Evolutionary conservation across 2,797 vertebrate genomes (phyloP).

Genomic region (Helarctos malayanus): DNA sequence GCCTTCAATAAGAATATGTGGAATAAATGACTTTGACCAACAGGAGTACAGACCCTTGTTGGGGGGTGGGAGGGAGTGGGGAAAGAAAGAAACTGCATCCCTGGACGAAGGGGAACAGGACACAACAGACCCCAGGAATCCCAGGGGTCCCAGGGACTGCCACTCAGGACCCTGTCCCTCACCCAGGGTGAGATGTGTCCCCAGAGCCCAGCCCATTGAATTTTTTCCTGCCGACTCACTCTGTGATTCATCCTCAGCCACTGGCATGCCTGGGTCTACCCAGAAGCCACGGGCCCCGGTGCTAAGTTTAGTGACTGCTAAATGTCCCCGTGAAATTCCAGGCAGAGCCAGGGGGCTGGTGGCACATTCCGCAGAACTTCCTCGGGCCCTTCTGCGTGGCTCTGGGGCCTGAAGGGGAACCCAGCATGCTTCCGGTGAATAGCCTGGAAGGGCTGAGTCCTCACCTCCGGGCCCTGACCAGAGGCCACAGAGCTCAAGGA

Average conservation of each 20-base stretch:
- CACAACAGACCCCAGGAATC: neutral
- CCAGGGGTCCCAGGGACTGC: neutral
- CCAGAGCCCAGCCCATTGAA: neutral
- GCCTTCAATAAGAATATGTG: neutral
- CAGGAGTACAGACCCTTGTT: neutral
- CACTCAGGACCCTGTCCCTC: neutral
- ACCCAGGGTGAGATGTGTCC: neutral
- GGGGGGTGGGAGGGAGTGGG: neutral
- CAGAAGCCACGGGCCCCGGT: slow-evolving; percentile 66
- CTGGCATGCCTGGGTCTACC: slow-evolving; percentile 76
- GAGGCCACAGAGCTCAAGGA: neutral
- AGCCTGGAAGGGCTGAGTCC: neutral
- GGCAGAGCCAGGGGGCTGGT: slow-evolving; percentile 65
- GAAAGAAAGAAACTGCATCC: neutral
- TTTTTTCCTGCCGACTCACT: slow-evolving; percentile 66
- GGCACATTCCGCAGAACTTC: slow-evolving; percentile 74
- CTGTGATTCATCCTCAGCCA: slow-evolving; percentile 71
- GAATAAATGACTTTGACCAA: neutral
- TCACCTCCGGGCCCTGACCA: neutral
- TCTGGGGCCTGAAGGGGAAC: neutral
- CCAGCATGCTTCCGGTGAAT: slow-evolving; percentile 6
- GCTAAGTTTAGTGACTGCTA: slow-evolving; percentile 84
- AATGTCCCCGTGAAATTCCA: slow-evolving; percentile 83
- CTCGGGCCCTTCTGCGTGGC: neutral
- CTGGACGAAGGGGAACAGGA: neutral